Evolutionary conservation across 2,888 invertebrate genomes (phyloP), one percentile per base, ranked within the genome.

Genomic region (Drosophila paracracens): DNA sequence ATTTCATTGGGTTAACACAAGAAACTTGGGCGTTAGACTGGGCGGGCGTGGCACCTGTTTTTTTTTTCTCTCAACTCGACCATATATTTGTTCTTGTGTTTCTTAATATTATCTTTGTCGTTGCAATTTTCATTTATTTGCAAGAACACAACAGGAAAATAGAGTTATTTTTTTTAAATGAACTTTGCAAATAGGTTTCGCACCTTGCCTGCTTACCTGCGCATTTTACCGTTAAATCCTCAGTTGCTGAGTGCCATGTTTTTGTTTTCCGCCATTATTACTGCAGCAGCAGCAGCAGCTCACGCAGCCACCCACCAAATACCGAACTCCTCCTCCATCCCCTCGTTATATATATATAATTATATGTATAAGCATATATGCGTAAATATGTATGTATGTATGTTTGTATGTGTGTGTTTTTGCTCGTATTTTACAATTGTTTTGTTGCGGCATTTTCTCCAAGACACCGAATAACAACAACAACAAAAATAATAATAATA

Each of bases 401-500:
- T 40, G 21, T 60, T 13, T 69, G 69, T 68, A 56, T 75, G 54
- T 77, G 53, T 63, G 63, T 83, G 63, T 61, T 78, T 82, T 82
- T 75, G 83, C 81, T 82, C 81, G 82, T 85, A 85, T 86, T 83
- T 88, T 88, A 85, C 88, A 86, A 85, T 83, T 88, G 83, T 86
- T 89, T 88, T 75, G 81, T 78, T 88, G 84, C 76, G 74, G 79
- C 74, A 79, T 81, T 80, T 88, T 87, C 84, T 78, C 76, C 73
- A 88, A 85, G 85, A 88, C 86, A 83, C 73, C 77, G 72, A 83
- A 76, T 66, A 81, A 76, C 66, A 85, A 40, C 56, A 27, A 31
- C 29, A 51, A 8, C 21, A 51, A 51, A 11, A 52, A 33, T 2
- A 56, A 56, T 3, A 25, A 46, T 46, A 46, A 46, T 46, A 46